A percentile compares a stretch with the other conserved stretches of the same genome.
These are phyloP conservation scores for Centropus bengalensis DNA, from an alignment of 2,113 vertebrate genomes.

Conservation along the genomic window DNA sequence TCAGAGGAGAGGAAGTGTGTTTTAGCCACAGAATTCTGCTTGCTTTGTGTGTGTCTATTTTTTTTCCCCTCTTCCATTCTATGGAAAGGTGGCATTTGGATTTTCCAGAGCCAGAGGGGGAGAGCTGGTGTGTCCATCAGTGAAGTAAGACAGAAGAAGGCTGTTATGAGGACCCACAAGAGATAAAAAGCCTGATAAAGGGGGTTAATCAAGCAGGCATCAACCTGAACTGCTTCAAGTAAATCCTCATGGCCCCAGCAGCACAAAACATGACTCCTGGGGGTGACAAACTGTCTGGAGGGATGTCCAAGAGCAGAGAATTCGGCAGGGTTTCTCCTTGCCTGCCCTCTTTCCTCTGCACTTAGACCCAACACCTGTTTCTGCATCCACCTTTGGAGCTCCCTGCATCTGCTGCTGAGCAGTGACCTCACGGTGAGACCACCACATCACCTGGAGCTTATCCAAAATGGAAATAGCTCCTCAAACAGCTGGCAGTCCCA, in stretches of 20 bases:
- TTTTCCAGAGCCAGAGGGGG: no score
- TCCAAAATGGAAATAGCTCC: not conserved
- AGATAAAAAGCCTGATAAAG: not conserved
- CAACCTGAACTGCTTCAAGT: not conserved
- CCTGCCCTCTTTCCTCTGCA: not conserved
- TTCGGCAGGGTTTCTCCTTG: not conserved
- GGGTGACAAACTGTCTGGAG: not conserved
- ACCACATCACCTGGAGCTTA: not conserved
- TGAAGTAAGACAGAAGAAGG: not conserved
- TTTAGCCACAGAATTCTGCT: not conserved
- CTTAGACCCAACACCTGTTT: accelerated
- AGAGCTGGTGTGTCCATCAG: not conserved
- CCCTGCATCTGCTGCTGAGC: not conserved
- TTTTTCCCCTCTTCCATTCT: not conserved
- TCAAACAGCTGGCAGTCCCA: accelerated
- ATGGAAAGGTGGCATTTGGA: not conserved
- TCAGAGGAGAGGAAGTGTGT: not conserved
- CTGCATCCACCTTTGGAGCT: not conserved
- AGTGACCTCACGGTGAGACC: no score
- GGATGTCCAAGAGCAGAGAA: not conserved
- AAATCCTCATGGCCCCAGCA: not conserved
- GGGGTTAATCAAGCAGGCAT: not conserved
- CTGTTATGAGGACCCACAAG: not conserved
- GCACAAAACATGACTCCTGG: not conserved
- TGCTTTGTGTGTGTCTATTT: not conserved